phyloP scores from a whole-genome alignment of 2,888 invertebrate genomes.

The Drosophila differens region DNA sequence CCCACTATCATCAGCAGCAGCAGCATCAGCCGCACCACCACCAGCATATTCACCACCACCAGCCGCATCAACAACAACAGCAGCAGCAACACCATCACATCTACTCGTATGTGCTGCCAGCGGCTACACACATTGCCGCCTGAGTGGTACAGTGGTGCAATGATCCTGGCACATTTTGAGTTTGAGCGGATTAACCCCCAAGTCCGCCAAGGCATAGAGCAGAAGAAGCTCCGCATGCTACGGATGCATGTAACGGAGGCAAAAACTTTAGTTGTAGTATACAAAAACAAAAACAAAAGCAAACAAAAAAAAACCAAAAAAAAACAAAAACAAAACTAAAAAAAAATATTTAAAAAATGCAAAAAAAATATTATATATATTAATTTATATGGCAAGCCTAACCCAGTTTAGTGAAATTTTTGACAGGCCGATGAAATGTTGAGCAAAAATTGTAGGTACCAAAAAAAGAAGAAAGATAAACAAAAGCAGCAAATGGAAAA shows the following conservation, averaged over 20 bases:
- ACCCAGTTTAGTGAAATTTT: constrained; percentile 80
- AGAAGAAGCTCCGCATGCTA: constrained; percentile 67
- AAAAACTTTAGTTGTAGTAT: constrained; percentile 64
- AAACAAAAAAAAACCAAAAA: constrained; percentile 37
- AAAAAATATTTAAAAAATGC: constrained; percentile 50
- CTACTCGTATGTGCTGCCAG: constrained; percentile 84
- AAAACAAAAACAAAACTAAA: constrained; percentile 42
- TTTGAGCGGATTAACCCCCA: constrained; percentile 53
- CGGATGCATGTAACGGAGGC: constrained; percentile 69
- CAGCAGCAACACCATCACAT: constrained; percentile 59
- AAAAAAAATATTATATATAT: constrained; percentile 43
- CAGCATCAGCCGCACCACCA: constrained; percentile 36
- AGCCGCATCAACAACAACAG: constrained; percentile 37
- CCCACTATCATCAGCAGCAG: constrained; percentile 63
- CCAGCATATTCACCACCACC: constrained; percentile 33
- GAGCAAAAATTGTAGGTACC: constrained; percentile 47
- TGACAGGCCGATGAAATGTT: constrained; percentile 59
- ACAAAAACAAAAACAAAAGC: constrained; percentile 38
- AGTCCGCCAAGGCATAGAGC: constrained; percentile 52
- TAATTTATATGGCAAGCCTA: constrained; percentile 62
- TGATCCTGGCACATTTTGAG: constrained; percentile 59
- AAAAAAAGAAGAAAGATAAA: constrained; percentile 30
- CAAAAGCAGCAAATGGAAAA: constrained; percentile 58
- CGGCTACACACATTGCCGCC: constrained; percentile 84
- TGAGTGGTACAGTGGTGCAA: constrained; percentile 47